Evolutionary conservation across 2,888 invertebrate species (phyloP).

Genomic region (Sesamia inferens): DNA sequence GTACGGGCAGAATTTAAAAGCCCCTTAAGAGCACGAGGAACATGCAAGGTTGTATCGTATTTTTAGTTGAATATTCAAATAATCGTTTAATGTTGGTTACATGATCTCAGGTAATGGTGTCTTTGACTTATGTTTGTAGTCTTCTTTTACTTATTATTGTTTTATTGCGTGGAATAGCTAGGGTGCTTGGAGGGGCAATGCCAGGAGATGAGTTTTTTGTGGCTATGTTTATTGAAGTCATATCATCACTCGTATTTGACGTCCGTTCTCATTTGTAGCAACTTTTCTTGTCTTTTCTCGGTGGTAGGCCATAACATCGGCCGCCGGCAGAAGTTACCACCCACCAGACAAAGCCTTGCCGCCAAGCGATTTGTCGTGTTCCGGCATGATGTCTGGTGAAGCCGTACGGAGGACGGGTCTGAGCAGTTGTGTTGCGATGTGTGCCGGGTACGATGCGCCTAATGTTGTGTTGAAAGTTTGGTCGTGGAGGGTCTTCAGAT

Average conservation of each 20-base stretch:
- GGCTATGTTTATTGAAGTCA: not conserved
- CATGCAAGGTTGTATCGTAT: slow-evolving; percentile 14
- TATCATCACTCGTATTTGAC: not conserved
- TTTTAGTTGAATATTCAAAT: slow-evolving; percentile 35
- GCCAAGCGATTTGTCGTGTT: too few species aligned
- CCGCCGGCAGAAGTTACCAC: too few species aligned
- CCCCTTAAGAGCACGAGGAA: slow-evolving; percentile 27
- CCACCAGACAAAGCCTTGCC: too few species aligned
- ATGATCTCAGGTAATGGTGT: slow-evolving; percentile 15
- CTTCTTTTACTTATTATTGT: slow-evolving; percentile 18
- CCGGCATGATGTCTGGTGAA: too few species aligned
- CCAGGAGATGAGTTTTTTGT: not conserved
- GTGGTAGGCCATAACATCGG: too few species aligned
- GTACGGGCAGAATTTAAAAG: slow-evolving; percentile 46
- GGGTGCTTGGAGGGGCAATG: not conserved
- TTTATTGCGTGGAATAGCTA: slow-evolving; percentile 11
- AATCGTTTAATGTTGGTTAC: slow-evolving; percentile 25
- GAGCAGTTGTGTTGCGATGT: too few species aligned
- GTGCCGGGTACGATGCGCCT: too few species aligned
- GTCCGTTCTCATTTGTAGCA: not conserved
- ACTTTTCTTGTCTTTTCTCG: too few species aligned
- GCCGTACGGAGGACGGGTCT: too few species aligned
- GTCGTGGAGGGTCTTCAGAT: too few species aligned
- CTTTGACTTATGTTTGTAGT: slow-evolving; percentile 21
- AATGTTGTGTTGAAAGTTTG: too few species aligned